Conservation (phyloP, 2,113 vertebrate genomes). For the Cyprinodon brontotheroides region DNA sequence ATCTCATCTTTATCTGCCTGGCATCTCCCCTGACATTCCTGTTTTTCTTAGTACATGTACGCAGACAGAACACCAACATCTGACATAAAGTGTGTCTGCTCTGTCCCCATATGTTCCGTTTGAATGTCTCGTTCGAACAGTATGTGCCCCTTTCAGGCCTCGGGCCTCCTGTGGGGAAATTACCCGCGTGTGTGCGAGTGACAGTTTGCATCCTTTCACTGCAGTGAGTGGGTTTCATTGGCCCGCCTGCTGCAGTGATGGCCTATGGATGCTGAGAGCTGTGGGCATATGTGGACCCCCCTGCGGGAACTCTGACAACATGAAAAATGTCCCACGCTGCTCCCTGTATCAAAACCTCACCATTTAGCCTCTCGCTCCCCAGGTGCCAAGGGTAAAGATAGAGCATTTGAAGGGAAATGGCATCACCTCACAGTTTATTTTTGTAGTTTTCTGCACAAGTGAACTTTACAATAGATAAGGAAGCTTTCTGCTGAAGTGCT, state of each 20-base stretch:
- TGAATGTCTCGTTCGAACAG: conserved; percentile 10
- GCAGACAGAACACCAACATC: neutral
- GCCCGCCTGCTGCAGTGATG: conserved; percentile 69
- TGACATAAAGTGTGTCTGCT: conserved; percentile 8
- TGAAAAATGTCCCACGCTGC: conserved; percentile 66
- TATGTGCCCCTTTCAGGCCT: conserved; percentile 19
- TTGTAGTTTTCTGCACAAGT: conserved; percentile 24
- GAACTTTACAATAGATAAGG: conserved; percentile 29
- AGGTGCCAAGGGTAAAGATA: conserved; percentile 54
- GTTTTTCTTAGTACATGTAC: neutral
- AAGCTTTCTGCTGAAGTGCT: conserved; percentile 45
- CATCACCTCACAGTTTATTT: conserved; percentile 9
- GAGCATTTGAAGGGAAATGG: conserved; percentile 29
- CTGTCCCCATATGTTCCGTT: neutral
- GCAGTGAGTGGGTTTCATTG: conserved; percentile 77
- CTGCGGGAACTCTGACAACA: conserved; percentile 74
- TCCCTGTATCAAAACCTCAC: conserved; percentile 40
- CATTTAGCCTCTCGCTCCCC: conserved; percentile 55
- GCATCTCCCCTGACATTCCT: neutral
- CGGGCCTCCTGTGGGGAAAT: conserved; percentile 24
- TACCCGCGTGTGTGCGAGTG: conserved; percentile 53
- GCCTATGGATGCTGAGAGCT: conserved; percentile 60
- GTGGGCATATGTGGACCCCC: conserved; percentile 67
- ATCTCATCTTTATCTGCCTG: neutral
- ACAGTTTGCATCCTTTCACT: conserved; percentile 69